Evolutionary conservation across 2,113 vertebrate species (phyloP).

Genomic region (Lophius piscatorius): DNA sequence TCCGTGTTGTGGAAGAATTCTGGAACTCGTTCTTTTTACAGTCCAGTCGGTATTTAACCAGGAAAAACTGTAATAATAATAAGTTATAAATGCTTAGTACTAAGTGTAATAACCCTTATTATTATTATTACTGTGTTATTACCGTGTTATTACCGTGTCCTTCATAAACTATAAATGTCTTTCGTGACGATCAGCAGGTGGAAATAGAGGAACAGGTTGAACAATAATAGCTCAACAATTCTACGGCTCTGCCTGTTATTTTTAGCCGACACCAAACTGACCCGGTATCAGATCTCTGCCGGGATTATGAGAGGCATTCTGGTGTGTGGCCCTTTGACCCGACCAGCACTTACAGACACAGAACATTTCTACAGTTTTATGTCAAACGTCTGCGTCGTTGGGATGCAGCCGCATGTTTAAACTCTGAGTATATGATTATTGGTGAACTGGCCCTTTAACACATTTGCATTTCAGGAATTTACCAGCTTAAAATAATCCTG

Average conservation of each 20-base stretch:
- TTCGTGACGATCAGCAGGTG: too few relatives aligned
- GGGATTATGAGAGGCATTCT: slow-evolving; percentile 48
- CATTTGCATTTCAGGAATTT: not conserved
- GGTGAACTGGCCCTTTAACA: not conserved
- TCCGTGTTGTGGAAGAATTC: too few relatives aligned
- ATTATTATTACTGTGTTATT: too few relatives aligned
- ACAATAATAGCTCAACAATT: slow-evolving; percentile 12
- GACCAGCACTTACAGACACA: not conserved
- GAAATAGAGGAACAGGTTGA: too few relatives aligned
- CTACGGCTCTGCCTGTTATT: slow-evolving; percentile 37
- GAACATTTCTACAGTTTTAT: too few relatives aligned
- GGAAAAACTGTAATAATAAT: too few relatives aligned
- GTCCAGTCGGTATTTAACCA: too few relatives aligned
- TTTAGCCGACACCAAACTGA: slow-evolving; percentile 49
- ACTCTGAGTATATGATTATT: too few relatives aligned
- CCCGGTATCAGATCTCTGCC: slow-evolving; percentile 28
- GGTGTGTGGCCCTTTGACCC: slow-evolving; percentile 61
- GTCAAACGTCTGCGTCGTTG: not conserved
- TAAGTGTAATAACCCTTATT: too few relatives aligned
- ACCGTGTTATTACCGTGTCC: not conserved
- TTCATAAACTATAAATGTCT: too few relatives aligned
- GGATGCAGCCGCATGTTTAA: not conserved
- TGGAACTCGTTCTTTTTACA: too few relatives aligned
- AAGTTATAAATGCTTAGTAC: too few relatives aligned
- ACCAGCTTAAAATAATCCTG: not conserved